Evolutionary conservation across 2,797 vertebrate genomes (phyloP).

Genomic region (Acipenser ruthenus): DNA sequence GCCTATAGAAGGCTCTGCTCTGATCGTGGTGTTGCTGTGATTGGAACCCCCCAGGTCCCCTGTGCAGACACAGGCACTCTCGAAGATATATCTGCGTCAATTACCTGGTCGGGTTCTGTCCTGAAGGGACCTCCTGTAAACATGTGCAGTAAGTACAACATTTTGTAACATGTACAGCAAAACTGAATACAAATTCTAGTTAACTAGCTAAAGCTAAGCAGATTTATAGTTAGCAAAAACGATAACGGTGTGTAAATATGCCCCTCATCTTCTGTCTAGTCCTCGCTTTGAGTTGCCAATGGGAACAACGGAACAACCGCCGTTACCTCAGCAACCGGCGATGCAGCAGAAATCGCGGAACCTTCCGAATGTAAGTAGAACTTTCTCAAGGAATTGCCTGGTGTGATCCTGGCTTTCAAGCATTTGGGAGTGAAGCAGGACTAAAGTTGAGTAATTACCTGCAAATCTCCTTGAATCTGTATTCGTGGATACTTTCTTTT

Average conservation of each 20-base stretch:
- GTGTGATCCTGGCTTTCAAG: too few species aligned
- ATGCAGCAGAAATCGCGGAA: conserved; percentile 78
- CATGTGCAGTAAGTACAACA: conserved; percentile 91
- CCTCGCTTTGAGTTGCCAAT: conserved; percentile 96
- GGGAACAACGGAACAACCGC: conserved; percentile 91
- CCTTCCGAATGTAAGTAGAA: background rate
- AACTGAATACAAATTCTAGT: background rate
- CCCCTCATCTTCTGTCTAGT: conserved; percentile 39
- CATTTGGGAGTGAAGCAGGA: too few species aligned
- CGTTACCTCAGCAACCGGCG: conserved; percentile 78
- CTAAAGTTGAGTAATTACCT: too few species aligned
- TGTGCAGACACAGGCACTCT: conserved; percentile 94
- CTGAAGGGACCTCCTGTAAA: conserved; percentile 92
- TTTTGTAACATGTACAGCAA: background rate
- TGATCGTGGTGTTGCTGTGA: too few species aligned
- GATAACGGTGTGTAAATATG: too few species aligned
- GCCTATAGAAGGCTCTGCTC: too few species aligned
- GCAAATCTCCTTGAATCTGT: too few species aligned
- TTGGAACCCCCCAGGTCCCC: conserved; percentile 64
- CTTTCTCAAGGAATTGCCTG: background rate
- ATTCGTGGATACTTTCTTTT: too few species aligned
- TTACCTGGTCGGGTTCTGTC: conserved; percentile 95
- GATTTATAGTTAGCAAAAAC: too few species aligned
- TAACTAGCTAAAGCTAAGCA: too few species aligned
- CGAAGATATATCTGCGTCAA: conserved; percentile 96